Percentiles rank a stretch among this genome's conserved stretches.
phyloP scores from a whole-genome alignment of 2,113 vertebrate genomes.

The Peromyscus polionotus region DNA sequence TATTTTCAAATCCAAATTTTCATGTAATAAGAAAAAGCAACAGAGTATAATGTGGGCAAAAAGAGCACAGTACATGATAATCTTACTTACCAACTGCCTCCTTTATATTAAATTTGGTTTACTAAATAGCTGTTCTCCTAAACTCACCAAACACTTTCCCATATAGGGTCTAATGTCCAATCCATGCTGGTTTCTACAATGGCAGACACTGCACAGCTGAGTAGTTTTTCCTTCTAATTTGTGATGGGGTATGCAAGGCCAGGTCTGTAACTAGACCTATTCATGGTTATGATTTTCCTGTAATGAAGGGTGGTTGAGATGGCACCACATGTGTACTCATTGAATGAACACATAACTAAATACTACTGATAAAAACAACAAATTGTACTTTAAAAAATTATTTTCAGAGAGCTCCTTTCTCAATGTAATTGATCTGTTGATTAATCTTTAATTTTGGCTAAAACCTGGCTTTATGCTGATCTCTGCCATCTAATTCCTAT shows the following conservation, averaged over 20 bases:
- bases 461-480: constrained; percentile 24
- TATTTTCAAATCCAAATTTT: not conserved
- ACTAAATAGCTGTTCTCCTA: not conserved
- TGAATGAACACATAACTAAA: constrained; percentile 38
- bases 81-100: not conserved
- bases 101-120: not conserved
- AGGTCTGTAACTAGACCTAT: not conserved
- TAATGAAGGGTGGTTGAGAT: not conserved
- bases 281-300: not conserved
- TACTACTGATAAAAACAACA: not conserved
- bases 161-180: not conserved
- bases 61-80: not conserved
- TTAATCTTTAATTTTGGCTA: constrained; percentile 52
- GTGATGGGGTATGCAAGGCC: not conserved
- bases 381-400: constrained; percentile 20
- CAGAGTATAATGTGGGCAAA: not conserved
- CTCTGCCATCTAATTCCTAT: constrained; percentile 6
- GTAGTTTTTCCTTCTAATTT: not conserved
- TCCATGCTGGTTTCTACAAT: not conserved
- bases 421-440: not conserved
- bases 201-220: not conserved
- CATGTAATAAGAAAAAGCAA: constrained; percentile 11
- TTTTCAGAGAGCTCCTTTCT: constrained; percentile 38
- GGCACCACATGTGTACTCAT: not conserved
- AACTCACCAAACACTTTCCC: not conserved